Percentiles rank a stretch among this genome's conserved stretches.
phyloP scores from a whole-genome alignment of 2,888 invertebrate genomes.

The Tipula lateralis region DNA sequence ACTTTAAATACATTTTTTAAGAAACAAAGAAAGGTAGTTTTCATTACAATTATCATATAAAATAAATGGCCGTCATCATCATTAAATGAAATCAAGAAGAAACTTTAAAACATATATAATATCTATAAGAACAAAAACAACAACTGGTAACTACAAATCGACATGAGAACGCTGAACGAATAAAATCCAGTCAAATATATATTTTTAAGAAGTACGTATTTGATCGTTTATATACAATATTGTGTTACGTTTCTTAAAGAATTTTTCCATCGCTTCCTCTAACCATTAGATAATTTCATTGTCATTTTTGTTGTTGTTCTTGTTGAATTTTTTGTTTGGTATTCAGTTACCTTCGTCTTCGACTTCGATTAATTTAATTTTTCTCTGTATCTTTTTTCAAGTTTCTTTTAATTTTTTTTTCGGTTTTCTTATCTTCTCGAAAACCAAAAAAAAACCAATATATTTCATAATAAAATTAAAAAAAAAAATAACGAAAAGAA shows the following conservation, averaged over 20 bases:
- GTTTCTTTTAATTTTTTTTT: constrained; percentile 4
- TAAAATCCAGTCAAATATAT: not conserved
- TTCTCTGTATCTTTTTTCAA: not conserved
- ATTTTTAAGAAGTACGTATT: not conserved
- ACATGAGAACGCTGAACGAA: not conserved
- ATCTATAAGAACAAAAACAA: not conserved
- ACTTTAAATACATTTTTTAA: constrained; percentile 24
- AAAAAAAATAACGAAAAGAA: too few species aligned
- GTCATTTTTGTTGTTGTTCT: not conserved
- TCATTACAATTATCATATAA: constrained; percentile 28
- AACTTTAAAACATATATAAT: not conserved
- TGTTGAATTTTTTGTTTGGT: not conserved
- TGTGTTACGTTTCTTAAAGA: not conserved
- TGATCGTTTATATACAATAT: too few species aligned
- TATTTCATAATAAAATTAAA: constrained; percentile 5
- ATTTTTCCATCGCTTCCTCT: not conserved
- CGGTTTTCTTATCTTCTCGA: not conserved
- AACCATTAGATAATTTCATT: constrained; percentile 7
- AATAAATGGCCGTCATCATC: constrained; percentile 30
- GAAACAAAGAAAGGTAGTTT: constrained; percentile 29
- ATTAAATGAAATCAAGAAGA: constrained; percentile 28
- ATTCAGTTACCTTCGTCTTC: not conserved
- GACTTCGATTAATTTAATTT: constrained; percentile 3
- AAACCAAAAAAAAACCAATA: not conserved
- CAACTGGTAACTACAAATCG: not conserved